These are phyloP conservation scores for Cephonodes hylas DNA, from an alignment of 2,888 invertebrate genomes.

Conservation along the genomic window DNA sequence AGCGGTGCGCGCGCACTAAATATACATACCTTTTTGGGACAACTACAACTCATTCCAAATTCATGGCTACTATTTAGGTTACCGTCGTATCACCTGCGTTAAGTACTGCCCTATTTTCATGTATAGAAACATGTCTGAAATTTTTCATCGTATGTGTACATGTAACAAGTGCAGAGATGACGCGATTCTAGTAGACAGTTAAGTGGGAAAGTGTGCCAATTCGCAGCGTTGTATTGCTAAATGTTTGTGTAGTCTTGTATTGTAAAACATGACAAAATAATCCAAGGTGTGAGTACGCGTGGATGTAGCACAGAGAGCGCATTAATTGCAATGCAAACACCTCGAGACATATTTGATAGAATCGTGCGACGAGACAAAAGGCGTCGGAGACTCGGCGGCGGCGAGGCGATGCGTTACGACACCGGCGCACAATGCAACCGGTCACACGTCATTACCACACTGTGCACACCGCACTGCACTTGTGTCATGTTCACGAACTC, in stretches of 20 bases:
- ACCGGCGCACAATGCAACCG: background rate
- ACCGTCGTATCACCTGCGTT: background rate
- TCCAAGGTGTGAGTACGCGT: background rate
- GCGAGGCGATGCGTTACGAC: background rate
- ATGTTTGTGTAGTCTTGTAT: too few relatives aligned
- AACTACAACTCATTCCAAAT: background rate
- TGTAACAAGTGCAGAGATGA: background rate
- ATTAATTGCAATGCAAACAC: background rate
- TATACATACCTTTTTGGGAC: background rate
- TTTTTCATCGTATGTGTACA: background rate
- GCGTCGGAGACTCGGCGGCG: background rate
- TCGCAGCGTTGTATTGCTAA: background rate
- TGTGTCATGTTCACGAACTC: background rate
- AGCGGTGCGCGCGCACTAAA: background rate
- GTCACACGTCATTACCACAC: background rate
- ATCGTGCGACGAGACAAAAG: background rate
- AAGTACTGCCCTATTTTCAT: too few relatives aligned
- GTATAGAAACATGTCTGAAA: too few relatives aligned
- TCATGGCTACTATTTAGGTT: background rate
- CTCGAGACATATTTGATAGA: background rate
- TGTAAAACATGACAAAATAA: background rate
- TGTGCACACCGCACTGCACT: background rate
- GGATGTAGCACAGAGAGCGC: background rate
- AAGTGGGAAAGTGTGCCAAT: background rate
- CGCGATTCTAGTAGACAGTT: background rate